Base-by-base conservation (phyloP, 2,797 vertebrate species). In the Eulemur albifrons region DNA sequence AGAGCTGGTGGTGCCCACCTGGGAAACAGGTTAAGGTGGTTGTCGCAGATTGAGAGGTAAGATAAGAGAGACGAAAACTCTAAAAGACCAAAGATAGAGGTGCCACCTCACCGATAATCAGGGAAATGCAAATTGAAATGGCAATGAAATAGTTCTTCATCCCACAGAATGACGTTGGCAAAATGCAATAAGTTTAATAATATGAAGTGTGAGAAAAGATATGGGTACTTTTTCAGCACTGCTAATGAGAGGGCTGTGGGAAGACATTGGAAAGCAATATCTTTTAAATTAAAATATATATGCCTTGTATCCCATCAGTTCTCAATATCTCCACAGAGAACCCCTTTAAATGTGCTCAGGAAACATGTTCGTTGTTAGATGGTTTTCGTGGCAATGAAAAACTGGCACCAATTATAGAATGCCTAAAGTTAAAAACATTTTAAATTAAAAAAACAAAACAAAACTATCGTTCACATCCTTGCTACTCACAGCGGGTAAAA, bases 261-360 rank as follows among this genome's bases (percentile, higher is more conserved):
- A 75, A 73, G 35, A 6, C 35, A 7, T 81, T 52, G 61, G 35
- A 84, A n/a, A 43, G 73, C 12, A 40, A 30, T 79, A 38, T 82
- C 61, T 50, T 80, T 76, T 50, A 73, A 94, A 69, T 87, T 82
- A 96, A 93, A 90, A 65, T 63, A 38, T n/a, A 11, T 43, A 57
- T 54, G 50, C 27, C 9, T 25, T 45, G 5, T 30, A n/a, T 43
- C 17, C 52, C 9, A 38, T 54, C 40, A 90, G 17, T 84, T 72
- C 70, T 59, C 12, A 52, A 2, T 23, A 38, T 69, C 48, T 92
- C 76, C 7, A 23, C 13, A 63, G 82, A 84, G 89, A 83, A 50
- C 45, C 20, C 32, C 2, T 17, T 61, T 50, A 86, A 67, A 40
- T 30, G 20, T 9, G 30, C 18, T 8, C 23, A 70, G 63, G 63